Conservation (phyloP, 1,140 invertebrate species). For the Scaptomyza graminum region DNA sequence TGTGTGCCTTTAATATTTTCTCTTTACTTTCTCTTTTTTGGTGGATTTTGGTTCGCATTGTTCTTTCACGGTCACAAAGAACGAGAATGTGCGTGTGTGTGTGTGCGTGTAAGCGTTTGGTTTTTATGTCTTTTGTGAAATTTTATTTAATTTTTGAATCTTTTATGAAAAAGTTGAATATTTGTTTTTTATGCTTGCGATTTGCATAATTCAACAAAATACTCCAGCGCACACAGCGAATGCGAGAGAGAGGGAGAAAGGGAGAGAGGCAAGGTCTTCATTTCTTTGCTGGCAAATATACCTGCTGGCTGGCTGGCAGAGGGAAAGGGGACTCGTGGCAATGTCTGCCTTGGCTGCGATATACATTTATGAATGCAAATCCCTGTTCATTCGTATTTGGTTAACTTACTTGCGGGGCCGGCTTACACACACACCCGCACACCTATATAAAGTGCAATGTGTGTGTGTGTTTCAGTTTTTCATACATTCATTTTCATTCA, state of each 20-base stretch:
- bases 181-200: conserved; percentile 82
- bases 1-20: not conserved
- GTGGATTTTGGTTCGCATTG: not conserved
- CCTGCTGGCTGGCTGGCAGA: conserved; percentile 14
- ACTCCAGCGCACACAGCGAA: conserved; percentile 30
- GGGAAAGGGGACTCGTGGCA: conserved; percentile 22
- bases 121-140: conserved; percentile 81
- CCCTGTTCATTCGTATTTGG: conserved; percentile 79
- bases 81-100: not conserved
- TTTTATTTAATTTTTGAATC: conserved; percentile 82
- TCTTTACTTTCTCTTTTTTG: not conserved
- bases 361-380: conserved; percentile 82
- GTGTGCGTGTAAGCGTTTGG: conserved; percentile 57
- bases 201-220: conserved; percentile 76
- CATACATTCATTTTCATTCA: conserved; percentile 71
- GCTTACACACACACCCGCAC: conserved; percentile 26
- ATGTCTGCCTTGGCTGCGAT: conserved; percentile 56
- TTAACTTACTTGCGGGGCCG: conserved; percentile 69
- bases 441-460: conserved; percentile 46
- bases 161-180: conserved; percentile 82
- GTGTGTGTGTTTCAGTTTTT: conserved; percentile 39
- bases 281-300: conserved; percentile 16
- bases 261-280: not conserved
- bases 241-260: not conserved
- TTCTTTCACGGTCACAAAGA: conserved; percentile 9